Conservation (phyloP, 2,888 invertebrate genomes). For the Netelia inedita region DNA sequence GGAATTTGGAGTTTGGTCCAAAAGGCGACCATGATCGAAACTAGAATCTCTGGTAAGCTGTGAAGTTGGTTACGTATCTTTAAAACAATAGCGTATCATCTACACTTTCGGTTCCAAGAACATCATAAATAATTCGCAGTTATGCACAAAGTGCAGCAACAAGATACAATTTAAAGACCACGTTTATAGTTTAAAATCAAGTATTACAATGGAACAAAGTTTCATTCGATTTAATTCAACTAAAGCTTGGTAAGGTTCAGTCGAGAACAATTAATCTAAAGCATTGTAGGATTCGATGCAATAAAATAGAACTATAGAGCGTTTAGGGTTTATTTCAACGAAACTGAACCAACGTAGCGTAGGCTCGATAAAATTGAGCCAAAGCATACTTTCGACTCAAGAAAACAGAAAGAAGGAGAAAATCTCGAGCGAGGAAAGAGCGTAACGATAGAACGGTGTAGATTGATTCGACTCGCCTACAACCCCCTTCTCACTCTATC, state of each 20-base stretch:
- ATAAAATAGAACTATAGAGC: neutral
- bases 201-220: too few species aligned
- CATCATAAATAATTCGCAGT: neutral
- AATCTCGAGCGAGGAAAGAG: constrained; percentile 25
- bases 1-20: constrained; percentile 73
- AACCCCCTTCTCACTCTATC: constrained; percentile 38
- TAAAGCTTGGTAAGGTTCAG: too few species aligned
- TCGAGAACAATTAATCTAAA: too few species aligned
- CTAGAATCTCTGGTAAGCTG: constrained; percentile 1
- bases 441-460: constrained; percentile 62
- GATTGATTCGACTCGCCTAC: constrained; percentile 75
- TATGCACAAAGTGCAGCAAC: too few species aligned
- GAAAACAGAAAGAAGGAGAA: constrained; percentile 44
- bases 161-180: too few species aligned
- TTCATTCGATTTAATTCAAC: too few species aligned
- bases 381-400: neutral
- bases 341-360: neutral
- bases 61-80: constrained; percentile 35
- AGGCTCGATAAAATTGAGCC: neutral
- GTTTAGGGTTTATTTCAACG: neutral
- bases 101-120: neutral
- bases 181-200: too few species aligned
- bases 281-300: neutral
- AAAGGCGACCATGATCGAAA: constrained; percentile 71
- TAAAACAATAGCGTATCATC: constrained; percentile 53